These are phyloP conservation scores for Ooceraea biroi DNA, from an alignment of 1,140 invertebrate species.

Conservation along the genomic window DNA sequence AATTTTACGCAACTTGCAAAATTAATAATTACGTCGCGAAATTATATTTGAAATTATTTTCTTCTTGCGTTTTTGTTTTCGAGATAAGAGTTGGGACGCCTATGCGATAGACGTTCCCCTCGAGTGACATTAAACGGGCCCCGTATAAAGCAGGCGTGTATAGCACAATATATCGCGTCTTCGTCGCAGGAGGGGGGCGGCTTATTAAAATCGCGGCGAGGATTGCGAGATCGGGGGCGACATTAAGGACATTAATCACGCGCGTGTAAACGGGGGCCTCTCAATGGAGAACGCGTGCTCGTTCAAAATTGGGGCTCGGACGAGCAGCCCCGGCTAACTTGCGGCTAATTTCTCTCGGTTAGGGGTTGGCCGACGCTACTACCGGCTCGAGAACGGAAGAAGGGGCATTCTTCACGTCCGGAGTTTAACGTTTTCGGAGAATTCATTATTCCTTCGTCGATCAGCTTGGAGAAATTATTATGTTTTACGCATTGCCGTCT, in stretches of 20 bases:
- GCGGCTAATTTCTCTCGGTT: conserved; percentile 71
- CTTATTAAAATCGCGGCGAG: conserved; percentile 77
- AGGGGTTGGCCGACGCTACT: conserved; percentile 27
- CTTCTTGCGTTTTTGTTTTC: background rate
- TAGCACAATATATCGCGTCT: conserved; percentile 64
- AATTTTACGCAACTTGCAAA: background rate
- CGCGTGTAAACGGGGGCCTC: conserved; percentile 70
- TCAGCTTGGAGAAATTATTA: background rate
- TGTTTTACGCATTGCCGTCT: background rate
- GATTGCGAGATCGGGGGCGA: conserved; percentile 63
- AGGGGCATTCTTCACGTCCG: background rate
- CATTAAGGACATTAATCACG: conserved; percentile 76
- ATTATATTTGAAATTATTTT: conserved; percentile 3
- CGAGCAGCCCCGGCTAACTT: conserved; percentile 63
- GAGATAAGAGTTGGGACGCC: background rate
- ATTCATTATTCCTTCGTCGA: conserved; percentile 5
- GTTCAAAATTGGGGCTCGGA: conserved; percentile 24
- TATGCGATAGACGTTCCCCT: conserved; percentile 1
- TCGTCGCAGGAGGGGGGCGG: conserved; percentile 47
- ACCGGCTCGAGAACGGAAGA: conserved; percentile 6
- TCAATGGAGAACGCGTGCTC: conserved; percentile 6
- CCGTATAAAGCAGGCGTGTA: conserved; percentile 48
- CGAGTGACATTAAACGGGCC: conserved; percentile 37
- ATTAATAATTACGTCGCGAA: background rate
- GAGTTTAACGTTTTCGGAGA: conserved; percentile 39